These are phyloP conservation scores for Lepilemur septentrionalis DNA, from an alignment of 2,797 vertebrate species.

Conservation along the genomic window DNA sequence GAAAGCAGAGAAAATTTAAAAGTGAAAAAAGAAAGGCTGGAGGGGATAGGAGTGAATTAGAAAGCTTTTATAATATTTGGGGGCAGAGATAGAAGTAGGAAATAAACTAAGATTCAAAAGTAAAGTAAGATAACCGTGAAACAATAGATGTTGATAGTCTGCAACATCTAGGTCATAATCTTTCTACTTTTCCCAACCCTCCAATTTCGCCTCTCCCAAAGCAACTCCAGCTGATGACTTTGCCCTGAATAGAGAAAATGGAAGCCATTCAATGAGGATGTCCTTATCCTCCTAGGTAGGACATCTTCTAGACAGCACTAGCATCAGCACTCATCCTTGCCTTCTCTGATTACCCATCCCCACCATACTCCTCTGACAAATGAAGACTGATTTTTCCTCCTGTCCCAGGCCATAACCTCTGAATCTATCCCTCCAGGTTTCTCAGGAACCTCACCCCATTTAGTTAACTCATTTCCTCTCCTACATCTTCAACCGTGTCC, in stretches of 20 bases:
- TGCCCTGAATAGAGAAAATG: neutral
- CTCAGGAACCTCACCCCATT: neutral
- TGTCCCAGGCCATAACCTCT: neutral
- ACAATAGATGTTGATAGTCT: neutral
- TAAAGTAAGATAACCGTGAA: slow-evolving; percentile 16
- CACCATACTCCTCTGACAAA: neutral
- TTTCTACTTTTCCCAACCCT: neutral
- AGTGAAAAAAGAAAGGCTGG: neutral
- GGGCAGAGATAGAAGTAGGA: neutral
- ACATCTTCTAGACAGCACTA: neutral
- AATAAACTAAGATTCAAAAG: neutral
- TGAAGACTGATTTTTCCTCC: neutral
- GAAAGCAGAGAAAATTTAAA: neutral
- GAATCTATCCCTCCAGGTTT: neutral
- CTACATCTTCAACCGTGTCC: neutral
- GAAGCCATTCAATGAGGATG: neutral
- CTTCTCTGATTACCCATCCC: neutral
- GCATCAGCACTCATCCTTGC: neutral
- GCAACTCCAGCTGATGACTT: neutral
- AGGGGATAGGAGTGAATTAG: neutral
- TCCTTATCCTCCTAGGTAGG: neutral
- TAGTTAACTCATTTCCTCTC: neutral
- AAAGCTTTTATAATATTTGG: neutral
- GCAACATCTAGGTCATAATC: neutral
- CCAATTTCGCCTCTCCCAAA: neutral